A percentile compares a stretch with the other conserved stretches of the same genome.
These are phyloP conservation scores for Spodoptera frugiperda DNA, from an alignment of 1,140 invertebrate genomes.

Conservation along the genomic window DNA sequence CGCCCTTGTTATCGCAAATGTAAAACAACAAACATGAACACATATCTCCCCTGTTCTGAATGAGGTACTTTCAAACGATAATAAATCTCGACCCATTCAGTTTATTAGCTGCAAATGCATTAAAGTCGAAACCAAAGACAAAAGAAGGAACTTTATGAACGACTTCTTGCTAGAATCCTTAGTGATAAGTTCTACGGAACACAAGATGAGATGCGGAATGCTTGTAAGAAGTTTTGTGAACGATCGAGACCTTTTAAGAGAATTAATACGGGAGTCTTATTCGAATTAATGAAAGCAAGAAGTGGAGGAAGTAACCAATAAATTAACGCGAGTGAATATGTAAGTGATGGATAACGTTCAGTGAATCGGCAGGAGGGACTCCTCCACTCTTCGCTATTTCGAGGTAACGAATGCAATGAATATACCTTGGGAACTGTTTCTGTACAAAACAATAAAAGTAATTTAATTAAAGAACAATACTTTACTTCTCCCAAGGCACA, in stretches of 20 bases:
- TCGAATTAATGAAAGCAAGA: constrained; percentile 72
- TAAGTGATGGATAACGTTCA: constrained; percentile 62
- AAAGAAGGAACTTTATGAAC: constrained; percentile 39
- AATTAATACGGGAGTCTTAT: constrained; percentile 65
- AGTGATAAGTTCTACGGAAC: constrained; percentile 47
- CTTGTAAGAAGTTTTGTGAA: constrained; percentile 47
- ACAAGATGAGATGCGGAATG: constrained; percentile 48
- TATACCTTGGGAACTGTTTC: constrained; percentile 29
- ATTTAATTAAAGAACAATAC: constrained; percentile 44
- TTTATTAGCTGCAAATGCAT: constrained; percentile 37
- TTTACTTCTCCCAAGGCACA: constrained; percentile 49
- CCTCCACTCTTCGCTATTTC: neutral
- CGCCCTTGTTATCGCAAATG: constrained; percentile 22
- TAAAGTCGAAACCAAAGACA: constrained; percentile 28
- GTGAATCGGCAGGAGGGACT: constrained; percentile 32
- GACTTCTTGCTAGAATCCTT: constrained; percentile 33
- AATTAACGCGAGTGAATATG: constrained; percentile 61
- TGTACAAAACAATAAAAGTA: constrained; percentile 43
- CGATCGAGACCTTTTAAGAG: constrained; percentile 63
- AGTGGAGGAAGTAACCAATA: constrained; percentile 64
- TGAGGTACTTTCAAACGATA: neutral
- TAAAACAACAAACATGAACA: constrained; percentile 18
- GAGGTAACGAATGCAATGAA: constrained; percentile 7
- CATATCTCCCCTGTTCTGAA: neutral
- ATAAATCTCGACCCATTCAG: constrained; percentile 19